Percentiles rank a stretch among this genome's conserved stretches.
Evolutionary conservation across 2,113 vertebrate species (phyloP).

Genomic region (Mastomys coucha): DNA sequence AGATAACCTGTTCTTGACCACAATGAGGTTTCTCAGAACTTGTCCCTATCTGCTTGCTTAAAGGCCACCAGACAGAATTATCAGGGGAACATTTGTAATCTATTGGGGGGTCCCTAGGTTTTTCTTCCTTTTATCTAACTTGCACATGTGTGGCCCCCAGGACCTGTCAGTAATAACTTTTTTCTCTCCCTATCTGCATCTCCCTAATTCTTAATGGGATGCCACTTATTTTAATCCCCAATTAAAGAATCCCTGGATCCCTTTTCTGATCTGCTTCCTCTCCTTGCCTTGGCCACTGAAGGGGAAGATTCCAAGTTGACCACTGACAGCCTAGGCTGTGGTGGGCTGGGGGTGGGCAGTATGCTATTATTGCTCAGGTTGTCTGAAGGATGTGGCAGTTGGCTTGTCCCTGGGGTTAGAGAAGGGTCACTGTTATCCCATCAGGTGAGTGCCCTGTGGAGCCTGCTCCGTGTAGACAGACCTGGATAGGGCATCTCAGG

Average conservation of each 20-base stretch:
- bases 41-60: not conserved
- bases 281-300: too few species aligned
- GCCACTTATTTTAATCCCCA: not conserved
- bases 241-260: not conserved
- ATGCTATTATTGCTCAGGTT: too few species aligned
- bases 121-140: not conserved
- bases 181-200: not conserved
- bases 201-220: not conserved
- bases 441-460: not conserved
- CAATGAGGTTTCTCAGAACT: not conserved
- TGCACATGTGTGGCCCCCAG: not conserved
- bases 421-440: accelerated
- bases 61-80: not conserved
- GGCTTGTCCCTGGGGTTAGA: not conserved
- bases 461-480: not conserved
- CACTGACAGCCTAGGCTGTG: not conserved
- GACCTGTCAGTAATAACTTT: not conserved
- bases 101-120: too few species aligned
- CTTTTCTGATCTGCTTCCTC: not conserved
- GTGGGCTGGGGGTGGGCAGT: not conserved
- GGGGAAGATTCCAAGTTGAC: not conserved
- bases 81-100: not conserved
- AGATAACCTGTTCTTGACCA: not conserved
- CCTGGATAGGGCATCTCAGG: not conserved
- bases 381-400: not conserved